Base-by-base conservation (phyloP, 2,797 vertebrate genomes). In the Lepus townsendii region DNA sequence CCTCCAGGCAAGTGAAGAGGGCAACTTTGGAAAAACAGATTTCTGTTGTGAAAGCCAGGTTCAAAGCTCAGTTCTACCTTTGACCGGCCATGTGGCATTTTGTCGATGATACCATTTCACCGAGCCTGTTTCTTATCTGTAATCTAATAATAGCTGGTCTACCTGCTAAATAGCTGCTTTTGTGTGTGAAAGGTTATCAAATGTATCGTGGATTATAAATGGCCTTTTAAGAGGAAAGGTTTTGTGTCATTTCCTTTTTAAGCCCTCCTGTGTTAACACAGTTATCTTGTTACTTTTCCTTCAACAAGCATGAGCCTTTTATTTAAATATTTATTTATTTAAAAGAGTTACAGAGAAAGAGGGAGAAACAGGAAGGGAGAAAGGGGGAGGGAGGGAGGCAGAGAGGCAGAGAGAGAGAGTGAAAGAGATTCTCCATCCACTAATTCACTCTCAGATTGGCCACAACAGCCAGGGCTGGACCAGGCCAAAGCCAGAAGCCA, bases 171-270 rank as follows among this genome's bases (percentile, higher is more conserved):
- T 78, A 24, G 16, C 60, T n/a, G 12, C 73, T 71, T 65, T 47
- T 65, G 47, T 75, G 19, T 52, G 32, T 86, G 85, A 83, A 72
- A 57, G 24, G 50, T 88, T 83, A 65, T 83, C 76, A 92, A 60
- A n/a, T 84, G 26, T 42, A 32, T 90, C 66, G 0, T 47, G 90
- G 69, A 63, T 65, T 93, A 1, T 72, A 52, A 71, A 30, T 32
- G 16, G 57, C 60, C 68, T 92, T 93, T 79, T 79, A 71, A 77
- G 88, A 90, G 24, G n/a, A 47, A 62, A 84, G 1, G 50, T 32
- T 80, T 79, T 90, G n/a, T 27, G 26, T 50, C 1, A 4, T 65
- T 90, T 92, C 19, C 35, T 89, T 42, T 63, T 38, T 11, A 71
- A 38, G 79, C 54, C 66, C 60, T 73, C 24, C 52, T 32, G 5